Percentiles rank a stretch among this genome's conserved stretches.
phyloP scores from a whole-genome alignment of 2,888 invertebrate species.

The Drosophila ustulata region DNA sequence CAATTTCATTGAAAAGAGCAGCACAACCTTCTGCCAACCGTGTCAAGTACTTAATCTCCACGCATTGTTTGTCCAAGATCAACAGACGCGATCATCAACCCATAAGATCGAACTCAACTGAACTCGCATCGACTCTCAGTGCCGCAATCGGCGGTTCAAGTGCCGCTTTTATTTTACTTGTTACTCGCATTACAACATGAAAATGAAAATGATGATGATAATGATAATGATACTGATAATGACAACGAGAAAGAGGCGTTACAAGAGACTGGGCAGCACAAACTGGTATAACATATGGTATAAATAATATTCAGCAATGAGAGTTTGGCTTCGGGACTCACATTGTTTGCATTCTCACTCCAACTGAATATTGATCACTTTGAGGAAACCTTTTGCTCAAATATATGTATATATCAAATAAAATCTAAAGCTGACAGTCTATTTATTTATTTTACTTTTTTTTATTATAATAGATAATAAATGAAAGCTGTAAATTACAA shows the following conservation, averaged over 20 bases:
- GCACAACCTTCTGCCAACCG: conserved; percentile 26
- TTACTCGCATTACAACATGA: not conserved
- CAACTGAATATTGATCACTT: too few species aligned
- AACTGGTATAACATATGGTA: too few species aligned
- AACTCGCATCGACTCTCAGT: not conserved
- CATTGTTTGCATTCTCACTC: too few species aligned
- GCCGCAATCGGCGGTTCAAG: conserved; percentile 16
- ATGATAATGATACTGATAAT: not conserved
- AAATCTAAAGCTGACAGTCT: too few species aligned
- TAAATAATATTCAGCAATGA: too few species aligned
- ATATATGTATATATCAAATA: too few species aligned
- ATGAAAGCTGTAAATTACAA: too few species aligned
- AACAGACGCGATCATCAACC: conserved; percentile 27
- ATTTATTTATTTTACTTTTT: too few species aligned
- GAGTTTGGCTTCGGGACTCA: too few species aligned
- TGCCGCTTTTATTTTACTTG: not conserved
- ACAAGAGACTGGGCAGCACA: not conserved
- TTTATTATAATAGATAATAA: too few species aligned
- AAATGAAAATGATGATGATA: not conserved
- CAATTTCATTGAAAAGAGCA: conserved; percentile 16
- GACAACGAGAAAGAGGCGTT: not conserved
- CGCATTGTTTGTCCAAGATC: conserved; percentile 48
- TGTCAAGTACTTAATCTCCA: conserved; percentile 59
- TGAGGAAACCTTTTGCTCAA: too few species aligned
- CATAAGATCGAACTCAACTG: not conserved